These are phyloP conservation scores for Paramormyrops hopkinsi DNA, from an alignment of 2,797 vertebrate genomes.

Conservation along the genomic window DNA sequence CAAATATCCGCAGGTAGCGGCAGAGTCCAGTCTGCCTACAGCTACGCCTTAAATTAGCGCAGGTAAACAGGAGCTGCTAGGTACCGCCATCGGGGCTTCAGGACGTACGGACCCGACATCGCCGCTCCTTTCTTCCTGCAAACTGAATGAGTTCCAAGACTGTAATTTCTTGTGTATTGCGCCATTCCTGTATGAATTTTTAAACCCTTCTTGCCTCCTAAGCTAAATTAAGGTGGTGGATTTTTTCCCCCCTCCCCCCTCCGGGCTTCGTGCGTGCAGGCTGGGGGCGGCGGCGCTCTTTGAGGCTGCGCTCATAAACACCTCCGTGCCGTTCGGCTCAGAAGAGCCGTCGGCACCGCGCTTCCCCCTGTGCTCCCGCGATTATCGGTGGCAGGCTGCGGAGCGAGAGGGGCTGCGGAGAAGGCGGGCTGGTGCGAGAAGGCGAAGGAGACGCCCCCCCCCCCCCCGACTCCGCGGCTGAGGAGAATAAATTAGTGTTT, in stretches of 20 bases:
- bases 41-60: background rate
- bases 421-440: conserved; percentile 7
- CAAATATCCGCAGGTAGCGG: background rate
- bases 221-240: background rate
- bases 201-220: conserved; percentile 4
- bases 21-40: background rate
- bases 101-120: background rate
- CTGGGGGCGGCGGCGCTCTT: conserved; percentile 19
- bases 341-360: conserved; percentile 34
- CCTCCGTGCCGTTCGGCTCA: conserved; percentile 32
- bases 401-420: conserved; percentile 18
- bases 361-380: conserved; percentile 24
- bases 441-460: background rate
- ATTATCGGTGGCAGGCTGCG: conserved; percentile 26
- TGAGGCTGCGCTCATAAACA: conserved; percentile 42
- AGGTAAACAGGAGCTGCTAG: background rate
- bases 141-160: background rate
- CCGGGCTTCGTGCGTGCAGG: conserved; percentile 10
- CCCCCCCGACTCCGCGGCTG: conserved; percentile 15
- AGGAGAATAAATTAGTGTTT: conserved; percentile 24
- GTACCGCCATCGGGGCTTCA: background rate
- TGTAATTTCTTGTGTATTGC: conserved; percentile 5
- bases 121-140: background rate
- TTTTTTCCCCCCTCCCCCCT: background rate
- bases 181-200: conserved; percentile 14